Base-by-base conservation (phyloP, 2,888 invertebrate species). In the Ectemnius continuus region DNA sequence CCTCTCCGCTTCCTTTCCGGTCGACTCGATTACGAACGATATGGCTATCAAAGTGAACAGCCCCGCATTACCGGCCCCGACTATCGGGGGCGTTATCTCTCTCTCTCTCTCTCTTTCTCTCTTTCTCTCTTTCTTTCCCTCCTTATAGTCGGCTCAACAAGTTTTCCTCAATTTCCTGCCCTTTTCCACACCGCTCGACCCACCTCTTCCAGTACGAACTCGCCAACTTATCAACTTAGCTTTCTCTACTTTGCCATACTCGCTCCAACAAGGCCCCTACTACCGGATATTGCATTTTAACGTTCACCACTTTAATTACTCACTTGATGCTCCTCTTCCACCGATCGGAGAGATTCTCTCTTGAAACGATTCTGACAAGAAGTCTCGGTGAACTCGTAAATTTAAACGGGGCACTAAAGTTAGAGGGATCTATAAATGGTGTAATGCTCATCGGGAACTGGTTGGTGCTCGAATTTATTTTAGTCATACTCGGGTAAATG, bases 1-100 rank as follows among this genome's bases (percentile, higher is more conserved):
- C 73, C 76, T 75, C 61, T 59, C 61, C 69, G 66, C 45, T 73
- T 69, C 70, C 77, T 81, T 81, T 75, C 75, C 81, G 79, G 70
- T 72, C 73, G 75, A 58, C 74, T 81, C 79, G 77, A 81, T 81
- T 81, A 81, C 74, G 72, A 81, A 71, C 77, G 77, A 75, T 75
- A 79, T 72, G 79, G 79, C 81, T 81, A 79, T 81, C 77, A 67
- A 73, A 75, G 58, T 46, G 68, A 69, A 58, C 70, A 61, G 64
- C 62, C 57, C 69, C 69, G 47, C 45, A 52, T 61, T 59, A 61
- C 47, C 23, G 16, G 8, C 26, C 48, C 16, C 14, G 58, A 48
- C 48, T 14, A 52, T 47, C 52, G 48, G 4, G 13, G 18, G 18
- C 28, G 20, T 23, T 58, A 56, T 62, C 66, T 59, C 26, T 48